Percentiles rank a stretch among this genome's conserved stretches.
Evolutionary conservation across 2,113 vertebrate species (phyloP).

Genomic region (Orientallactaga bullata): DNA sequence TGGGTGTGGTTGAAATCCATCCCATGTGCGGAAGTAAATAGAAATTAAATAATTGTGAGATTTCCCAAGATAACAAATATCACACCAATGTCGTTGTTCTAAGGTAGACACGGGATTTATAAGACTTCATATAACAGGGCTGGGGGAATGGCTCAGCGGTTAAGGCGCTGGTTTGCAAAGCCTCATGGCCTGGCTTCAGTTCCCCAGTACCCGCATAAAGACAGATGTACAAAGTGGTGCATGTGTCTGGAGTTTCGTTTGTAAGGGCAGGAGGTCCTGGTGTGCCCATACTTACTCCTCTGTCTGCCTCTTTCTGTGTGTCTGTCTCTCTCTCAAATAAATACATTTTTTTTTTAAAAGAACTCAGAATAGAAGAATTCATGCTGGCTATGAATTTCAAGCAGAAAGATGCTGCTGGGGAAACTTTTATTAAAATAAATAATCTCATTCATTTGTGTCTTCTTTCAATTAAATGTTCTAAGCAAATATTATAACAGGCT

Average conservation of each 20-base stretch:
- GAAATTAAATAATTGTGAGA: neutral
- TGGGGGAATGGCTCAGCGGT: neutral
- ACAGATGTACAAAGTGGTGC: too few relatives aligned
- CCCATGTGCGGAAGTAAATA: conserved; percentile 10
- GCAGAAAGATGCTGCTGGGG: conserved; percentile 14
- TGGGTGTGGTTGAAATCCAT: neutral
- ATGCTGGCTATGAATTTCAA: conserved; percentile 17
- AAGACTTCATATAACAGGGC: neutral
- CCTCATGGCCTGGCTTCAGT: too few relatives aligned
- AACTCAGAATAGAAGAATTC: neutral
- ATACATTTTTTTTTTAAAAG: neutral
- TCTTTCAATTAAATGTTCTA: conserved; percentile 49
- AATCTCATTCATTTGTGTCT: conserved; percentile 48
- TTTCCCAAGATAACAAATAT: neutral
- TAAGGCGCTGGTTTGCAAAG: too few relatives aligned
- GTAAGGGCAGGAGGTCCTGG: too few relatives aligned
- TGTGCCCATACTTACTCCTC: too few relatives aligned
- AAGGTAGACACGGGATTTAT: neutral
- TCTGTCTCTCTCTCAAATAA: too few relatives aligned
- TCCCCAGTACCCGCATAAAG: too few relatives aligned
- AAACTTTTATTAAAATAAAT: conserved; percentile 34
- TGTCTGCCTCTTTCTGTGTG: too few relatives aligned
- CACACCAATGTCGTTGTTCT: neutral
- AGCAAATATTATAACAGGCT: conserved; percentile 69
- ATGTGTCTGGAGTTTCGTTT: too few relatives aligned